Percentiles rank a stretch among this genome's conserved stretches.
Conservation (phyloP, 1,140 invertebrate genomes). For the Drosophila sp. region DNA sequence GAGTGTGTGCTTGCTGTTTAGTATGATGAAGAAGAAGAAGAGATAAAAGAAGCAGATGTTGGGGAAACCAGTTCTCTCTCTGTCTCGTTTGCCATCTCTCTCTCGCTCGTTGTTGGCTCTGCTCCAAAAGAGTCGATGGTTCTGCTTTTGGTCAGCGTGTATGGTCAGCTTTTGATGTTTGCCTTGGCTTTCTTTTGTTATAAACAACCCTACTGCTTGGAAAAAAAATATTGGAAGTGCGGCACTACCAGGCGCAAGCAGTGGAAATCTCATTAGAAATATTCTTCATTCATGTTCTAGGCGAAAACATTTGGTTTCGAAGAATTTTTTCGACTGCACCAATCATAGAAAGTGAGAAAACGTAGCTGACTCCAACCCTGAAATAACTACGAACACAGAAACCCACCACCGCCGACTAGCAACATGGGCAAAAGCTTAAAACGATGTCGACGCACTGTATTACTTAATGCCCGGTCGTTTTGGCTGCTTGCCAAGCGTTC, state of each 20-base stretch:
- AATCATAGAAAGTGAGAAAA: slow-evolving; percentile 6
- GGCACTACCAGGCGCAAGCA: slow-evolving; percentile 59
- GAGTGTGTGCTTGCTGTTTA: slow-evolving; percentile 21
- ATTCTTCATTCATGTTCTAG: not conserved
- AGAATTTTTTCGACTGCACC: not conserved
- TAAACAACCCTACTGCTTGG: slow-evolving; percentile 48
- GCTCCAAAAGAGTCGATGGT: slow-evolving; percentile 38
- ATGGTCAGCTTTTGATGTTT: slow-evolving; percentile 71
- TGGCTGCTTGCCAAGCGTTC: slow-evolving; percentile 49
- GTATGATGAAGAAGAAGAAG: slow-evolving; percentile 55
- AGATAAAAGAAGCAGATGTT: slow-evolving; percentile 18
- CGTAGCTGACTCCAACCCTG: not conserved
- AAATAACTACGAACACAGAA: slow-evolving; percentile 5
- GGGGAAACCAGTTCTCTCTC: slow-evolving; percentile 43
- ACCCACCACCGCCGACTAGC: not conserved
- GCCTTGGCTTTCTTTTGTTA: slow-evolving; percentile 56
- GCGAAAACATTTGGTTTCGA: no score
- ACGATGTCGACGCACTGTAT: slow-evolving; percentile 36
- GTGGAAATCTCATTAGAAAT: not conserved
- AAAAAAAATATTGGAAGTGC: slow-evolving; percentile 29
- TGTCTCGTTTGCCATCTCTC: not conserved
- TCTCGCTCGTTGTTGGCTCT: slow-evolving; percentile 23
- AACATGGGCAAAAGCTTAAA: slow-evolving; percentile 15
- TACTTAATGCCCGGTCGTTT: slow-evolving; percentile 47
- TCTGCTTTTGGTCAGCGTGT: slow-evolving; percentile 46